Evolutionary conservation across 2,888 invertebrate genomes (phyloP), one percentile per base, ranked within the genome.

Genomic region (Molanna angustata): DNA sequence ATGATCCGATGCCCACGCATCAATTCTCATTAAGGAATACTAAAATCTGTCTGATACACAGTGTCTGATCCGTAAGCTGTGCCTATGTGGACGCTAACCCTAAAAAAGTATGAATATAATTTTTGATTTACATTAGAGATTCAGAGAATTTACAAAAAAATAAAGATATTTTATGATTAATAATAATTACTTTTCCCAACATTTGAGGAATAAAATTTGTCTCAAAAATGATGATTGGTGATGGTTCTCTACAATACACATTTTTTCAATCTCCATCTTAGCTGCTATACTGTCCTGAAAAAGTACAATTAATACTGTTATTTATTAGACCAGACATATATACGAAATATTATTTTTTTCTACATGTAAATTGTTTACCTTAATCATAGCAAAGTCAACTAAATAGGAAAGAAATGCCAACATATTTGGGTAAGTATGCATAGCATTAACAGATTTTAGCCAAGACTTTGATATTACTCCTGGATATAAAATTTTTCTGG

Each of bases 361-460:
- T 27, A 11, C 6, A 6, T 27, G 27, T n/a, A 27, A 27, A 27
- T 6, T 27, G 70, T 71, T 70, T 37, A 76, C 76, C 31, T 73
- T 69, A 16, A 72, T 66, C 13, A 65, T 66, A 49, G 70, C 72
- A 2, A 78, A 61, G 57, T 78, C 78, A 31, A 77, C 65, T 1
- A 82, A 64, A 68, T 80, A 82, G 0, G 72, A 70, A 9, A 81
- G 66, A 65, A 81, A 75, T 0, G 77, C 80, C 4, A 82, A 64
- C 40, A 80, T 80, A 31, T 79, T 76, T 1, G 79, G 79, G 67
- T 77, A 80, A 0, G 80, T 76, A 63, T 81, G 80, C 61, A 76
- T 70, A 0, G 79, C 76, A 67, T 80, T 81, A 3, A 79, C 80
- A 0, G 80, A 75, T 65, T 76, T 76, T 61, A 82, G 66, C 80